Evolutionary conservation across 2,888 invertebrate genomes (phyloP), one percentile per base, ranked within the genome.

Genomic region (Drosophila limbata): DNA sequence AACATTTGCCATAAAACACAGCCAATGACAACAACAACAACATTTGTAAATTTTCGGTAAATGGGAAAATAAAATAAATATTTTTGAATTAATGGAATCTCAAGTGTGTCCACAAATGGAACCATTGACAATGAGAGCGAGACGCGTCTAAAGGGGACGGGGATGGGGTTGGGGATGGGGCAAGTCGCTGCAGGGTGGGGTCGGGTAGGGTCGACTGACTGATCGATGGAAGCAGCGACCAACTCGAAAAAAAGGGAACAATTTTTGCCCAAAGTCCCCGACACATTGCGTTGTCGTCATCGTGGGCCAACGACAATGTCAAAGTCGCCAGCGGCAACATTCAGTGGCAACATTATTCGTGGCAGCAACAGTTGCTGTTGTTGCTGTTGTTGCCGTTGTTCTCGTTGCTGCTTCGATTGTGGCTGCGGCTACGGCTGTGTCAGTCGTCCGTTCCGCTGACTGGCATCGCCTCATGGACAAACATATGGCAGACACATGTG

Each of bases 31-130:
- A 52, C 45, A 57, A 39, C 25, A 45, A 10, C 37, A 48, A 19
- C 47, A 39, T 57, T 56, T 61, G 37, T 10, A 48, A 56, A 63
- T 37, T 65, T 76, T 77, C 52, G 78, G 62, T 73, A 73, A 69
- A 73, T 79, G 70, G 57, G 53, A 70, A 81, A 76, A 80, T 67
- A 81, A 88, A 79, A 74, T 69, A 87, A 87, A 87, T 89, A 85
- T 89, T 85, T 89, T 80, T 69, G 84, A 84, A 88, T 85, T 85
- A 85, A 89, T 85, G 89, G 85, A 85, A 88, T 83, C 86, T 85
- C 85, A 85, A 85, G 85, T 85, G 85, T 89, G 89, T 89, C 88
- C 89, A 85, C 85, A 85, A 89, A 89, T 85, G 88, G 83, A 86
- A 84, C 33, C 76, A 74, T 65, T 78, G 79, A 71, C 71, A 81